Percentiles rank a stretch among this genome's conserved stretches.
Evolutionary conservation across 2,888 invertebrate species (phyloP).

Genomic region (Leucophenga montana): DNA sequence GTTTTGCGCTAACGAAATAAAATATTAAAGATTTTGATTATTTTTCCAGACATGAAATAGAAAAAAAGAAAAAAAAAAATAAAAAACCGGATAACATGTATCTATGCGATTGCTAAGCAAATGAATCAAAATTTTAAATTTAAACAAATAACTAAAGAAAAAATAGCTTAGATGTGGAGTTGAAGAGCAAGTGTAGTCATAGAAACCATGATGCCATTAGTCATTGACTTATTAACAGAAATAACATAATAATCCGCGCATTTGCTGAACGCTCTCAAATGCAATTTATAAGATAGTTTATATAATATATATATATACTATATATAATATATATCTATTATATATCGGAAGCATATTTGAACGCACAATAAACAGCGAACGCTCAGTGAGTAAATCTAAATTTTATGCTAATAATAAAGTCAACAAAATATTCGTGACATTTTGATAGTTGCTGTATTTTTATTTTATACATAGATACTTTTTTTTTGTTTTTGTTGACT

Average conservation of each 20-base stretch:
- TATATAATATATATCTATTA: background rate
- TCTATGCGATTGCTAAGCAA: background rate
- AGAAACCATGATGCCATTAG: slow-evolving; percentile 42
- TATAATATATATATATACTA: background rate
- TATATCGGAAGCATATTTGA: background rate
- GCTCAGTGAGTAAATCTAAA: background rate
- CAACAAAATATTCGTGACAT: slow-evolving; percentile 15
- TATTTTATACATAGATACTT: no score
- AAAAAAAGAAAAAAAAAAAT: background rate
- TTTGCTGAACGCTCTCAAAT: background rate
- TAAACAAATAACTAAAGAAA: background rate
- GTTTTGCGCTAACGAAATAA: no score
- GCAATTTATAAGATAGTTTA: background rate
- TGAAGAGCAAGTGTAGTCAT: background rate
- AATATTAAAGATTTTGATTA: no score
- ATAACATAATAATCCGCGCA: slow-evolving; percentile 35
- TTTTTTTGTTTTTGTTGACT: no score
- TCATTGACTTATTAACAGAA: slow-evolving; percentile 52
- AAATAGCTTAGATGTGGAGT: background rate
- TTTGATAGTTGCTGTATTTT: background rate
- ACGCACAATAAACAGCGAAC: no score
- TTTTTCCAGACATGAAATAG: no score
- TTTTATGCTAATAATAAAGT: slow-evolving; percentile 16
- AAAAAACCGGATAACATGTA: background rate
- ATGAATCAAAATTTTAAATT: background rate